Evolutionary conservation across 2,113 vertebrate species (phyloP).

Genomic region (Aramus guarauna): DNA sequence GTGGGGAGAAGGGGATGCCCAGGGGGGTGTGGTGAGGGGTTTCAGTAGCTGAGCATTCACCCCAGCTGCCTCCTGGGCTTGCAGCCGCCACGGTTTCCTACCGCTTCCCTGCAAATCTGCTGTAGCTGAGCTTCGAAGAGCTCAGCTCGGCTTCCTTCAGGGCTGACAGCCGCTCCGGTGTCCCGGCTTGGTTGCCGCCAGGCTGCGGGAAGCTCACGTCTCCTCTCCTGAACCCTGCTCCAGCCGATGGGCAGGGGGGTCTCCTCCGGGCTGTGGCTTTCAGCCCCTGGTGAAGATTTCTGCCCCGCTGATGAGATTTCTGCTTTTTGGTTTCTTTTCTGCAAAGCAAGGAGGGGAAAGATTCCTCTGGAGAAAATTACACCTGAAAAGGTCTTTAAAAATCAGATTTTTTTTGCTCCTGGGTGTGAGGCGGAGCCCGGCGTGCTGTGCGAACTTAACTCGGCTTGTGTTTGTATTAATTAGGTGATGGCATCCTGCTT

Average conservation of each 20-base stretch:
- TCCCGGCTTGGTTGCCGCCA: not conserved
- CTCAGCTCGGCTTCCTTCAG: not conserved
- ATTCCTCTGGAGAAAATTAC: not conserved
- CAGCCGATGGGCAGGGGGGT: rapidly evolving
- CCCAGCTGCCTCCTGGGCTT: not conserved
- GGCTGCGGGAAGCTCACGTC: not conserved
- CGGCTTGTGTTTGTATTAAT: no score
- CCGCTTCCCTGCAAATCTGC: not conserved
- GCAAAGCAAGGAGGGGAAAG: not conserved
- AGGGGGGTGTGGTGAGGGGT: not conserved
- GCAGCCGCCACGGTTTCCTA: rapidly evolving
- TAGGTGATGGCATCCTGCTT: no score
- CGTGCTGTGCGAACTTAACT: not conserved
- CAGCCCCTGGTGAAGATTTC: no score
- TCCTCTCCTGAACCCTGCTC: not conserved
- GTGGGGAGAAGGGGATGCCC: not conserved
- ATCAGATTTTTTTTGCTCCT: not conserved
- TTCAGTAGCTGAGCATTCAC: not conserved
- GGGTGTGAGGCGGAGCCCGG: not conserved
- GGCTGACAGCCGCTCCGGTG: not conserved
- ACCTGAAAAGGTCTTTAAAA: not conserved
- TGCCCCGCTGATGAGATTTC: not conserved
- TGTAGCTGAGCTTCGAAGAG: not conserved
- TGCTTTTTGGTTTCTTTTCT: not conserved
- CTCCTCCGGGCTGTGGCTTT: not conserved